Percentiles rank a stretch among this genome's conserved stretches.
These are phyloP conservation scores for Suncus etruscus DNA, from an alignment of 2,113 vertebrate genomes.

Conservation along the genomic window DNA sequence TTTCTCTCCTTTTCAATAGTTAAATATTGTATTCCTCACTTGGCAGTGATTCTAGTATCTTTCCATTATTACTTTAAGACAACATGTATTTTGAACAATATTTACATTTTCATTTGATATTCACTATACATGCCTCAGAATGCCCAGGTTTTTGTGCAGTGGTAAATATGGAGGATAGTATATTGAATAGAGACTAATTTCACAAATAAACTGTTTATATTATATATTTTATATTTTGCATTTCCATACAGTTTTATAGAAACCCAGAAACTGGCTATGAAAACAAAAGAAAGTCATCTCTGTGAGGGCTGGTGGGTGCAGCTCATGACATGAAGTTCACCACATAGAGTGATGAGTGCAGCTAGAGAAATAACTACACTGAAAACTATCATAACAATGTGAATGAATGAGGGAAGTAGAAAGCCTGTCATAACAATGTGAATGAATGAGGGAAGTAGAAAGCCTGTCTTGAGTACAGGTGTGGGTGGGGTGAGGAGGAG, in stretches of 20 bases:
- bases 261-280: constrained; percentile 42
- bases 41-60: background rate
- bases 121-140: background rate
- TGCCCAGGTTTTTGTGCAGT: background rate
- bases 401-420: too few species aligned
- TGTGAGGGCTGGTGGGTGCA: background rate
- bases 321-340: too few species aligned
- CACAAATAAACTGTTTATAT: background rate
- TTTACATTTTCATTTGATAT: constrained; percentile 58
- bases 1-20: background rate
- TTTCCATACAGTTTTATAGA: background rate
- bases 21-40: background rate
- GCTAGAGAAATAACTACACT: too few species aligned
- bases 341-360: too few species aligned
- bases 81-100: background rate
- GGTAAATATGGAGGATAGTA: background rate
- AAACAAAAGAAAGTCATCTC: constrained; percentile 26
- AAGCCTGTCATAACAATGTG: too few species aligned
- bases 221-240: constrained; percentile 11
- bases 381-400: too few species aligned
- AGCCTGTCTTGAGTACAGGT: too few species aligned
- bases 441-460: too few species aligned
- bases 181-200: constrained; percentile 19
- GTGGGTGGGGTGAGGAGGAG: too few species aligned
- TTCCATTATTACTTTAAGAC: background rate